Evolutionary conservation across 2,888 invertebrate species (phyloP).

Genomic region (Drosophila ezoana): DNA sequence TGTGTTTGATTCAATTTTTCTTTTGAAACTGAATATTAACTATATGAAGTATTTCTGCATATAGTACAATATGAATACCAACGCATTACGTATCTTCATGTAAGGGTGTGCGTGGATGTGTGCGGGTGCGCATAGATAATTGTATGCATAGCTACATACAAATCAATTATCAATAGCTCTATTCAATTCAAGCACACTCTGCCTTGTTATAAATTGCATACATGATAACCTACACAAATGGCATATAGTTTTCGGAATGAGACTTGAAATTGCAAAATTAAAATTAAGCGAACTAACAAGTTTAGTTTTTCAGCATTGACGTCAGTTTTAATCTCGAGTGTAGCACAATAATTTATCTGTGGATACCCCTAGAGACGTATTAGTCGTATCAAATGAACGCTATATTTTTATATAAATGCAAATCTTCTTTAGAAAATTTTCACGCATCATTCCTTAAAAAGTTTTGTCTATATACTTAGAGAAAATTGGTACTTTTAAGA

Average conservation of each 20-base stretch:
- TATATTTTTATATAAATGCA: too few species aligned
- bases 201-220: not conserved
- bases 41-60: not conserved
- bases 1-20: slow-evolving; percentile 5
- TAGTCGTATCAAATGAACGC: too few species aligned
- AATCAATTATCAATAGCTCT: slow-evolving; percentile 1
- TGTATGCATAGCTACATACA: not conserved
- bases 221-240: not conserved
- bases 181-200: not conserved
- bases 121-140: not conserved
- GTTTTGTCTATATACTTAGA: too few species aligned
- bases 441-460: too few species aligned
- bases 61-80: not conserved
- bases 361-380: too few species aligned
- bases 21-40: slow-evolving; percentile 14
- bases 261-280: not conserved
- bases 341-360: too few species aligned
- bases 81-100: not conserved
- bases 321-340: too few species aligned
- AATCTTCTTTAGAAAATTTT: too few species aligned
- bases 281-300: not conserved
- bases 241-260: not conserved
- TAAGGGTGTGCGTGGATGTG: not conserved
- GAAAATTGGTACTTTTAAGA: too few species aligned
- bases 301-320: too few species aligned